Evolutionary conservation across 2,113 vertebrate species (phyloP), one percentile per base, ranked within the genome.

Genomic region (Menura novaehollandiae): DNA sequence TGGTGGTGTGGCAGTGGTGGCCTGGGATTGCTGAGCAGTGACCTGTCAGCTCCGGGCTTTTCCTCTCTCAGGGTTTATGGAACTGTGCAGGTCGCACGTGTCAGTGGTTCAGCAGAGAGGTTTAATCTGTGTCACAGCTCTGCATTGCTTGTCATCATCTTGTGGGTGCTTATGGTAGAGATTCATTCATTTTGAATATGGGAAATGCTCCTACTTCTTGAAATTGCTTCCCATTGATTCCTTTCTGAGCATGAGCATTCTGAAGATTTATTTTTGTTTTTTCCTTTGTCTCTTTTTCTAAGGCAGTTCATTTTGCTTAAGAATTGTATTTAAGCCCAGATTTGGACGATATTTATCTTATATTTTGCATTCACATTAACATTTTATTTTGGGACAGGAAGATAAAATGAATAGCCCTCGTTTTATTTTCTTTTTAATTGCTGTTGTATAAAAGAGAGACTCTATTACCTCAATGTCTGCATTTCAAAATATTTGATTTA

Each of bases 51-150:
- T 24, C 16, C 5, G 30, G 43, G 41, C 33, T 51, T 27, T 39
- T 56, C 24, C 58, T 13, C 26, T 20, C 1, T 0, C 55, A 30
- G 8, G 27, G 5, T 13, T 58, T 6, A 2, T 1, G 1, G 22
- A 26, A 11, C 13, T 21, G 26, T 20, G 8, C 37, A 0, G 1
- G 58, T 26, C 44, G 51, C 33, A 9, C 2, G 5, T 43, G 49
- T 41, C 55, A 43, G 37, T 20, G 35, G n/a, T 39, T 60, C 47
- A 27, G 35, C 43, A 12, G 67, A 51, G 74, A 33, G 11, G 13
- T 18, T 67, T 4, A 2, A 17, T 75, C 60, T 41, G 19, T 20
- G 35, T 41, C 33, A 21, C 52, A 46, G 43, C 52, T 52, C 62
- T 41, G 59, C 8, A 4, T 51, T 37, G 39, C 64, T 15, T 21